Conservation (phyloP, 2,113 vertebrate species). For the Daubentonia madagascariensis region DNA sequence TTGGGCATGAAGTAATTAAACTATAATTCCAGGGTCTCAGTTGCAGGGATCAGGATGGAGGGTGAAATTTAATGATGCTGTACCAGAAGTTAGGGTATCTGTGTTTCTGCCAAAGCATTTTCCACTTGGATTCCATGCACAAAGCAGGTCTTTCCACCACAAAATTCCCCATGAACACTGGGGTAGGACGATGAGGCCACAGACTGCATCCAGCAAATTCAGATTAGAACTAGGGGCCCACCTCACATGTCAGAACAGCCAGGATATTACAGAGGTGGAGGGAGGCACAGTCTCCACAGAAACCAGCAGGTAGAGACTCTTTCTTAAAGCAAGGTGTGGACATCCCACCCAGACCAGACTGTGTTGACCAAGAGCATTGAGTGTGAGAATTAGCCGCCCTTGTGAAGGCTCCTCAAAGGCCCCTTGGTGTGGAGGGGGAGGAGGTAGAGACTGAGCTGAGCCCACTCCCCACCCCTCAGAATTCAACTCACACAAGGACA, state of each 20-base stretch:
- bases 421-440: neutral
- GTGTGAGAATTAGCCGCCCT: neutral
- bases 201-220: no score
- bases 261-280: rapidly evolving
- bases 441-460: neutral
- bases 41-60: neutral
- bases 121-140: neutral
- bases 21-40: neutral
- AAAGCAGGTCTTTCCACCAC: neutral
- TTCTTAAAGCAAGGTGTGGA: neutral
- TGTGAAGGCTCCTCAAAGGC: neutral
- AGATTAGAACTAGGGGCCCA: neutral
- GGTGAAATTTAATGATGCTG: neutral
- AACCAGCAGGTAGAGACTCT: neutral
- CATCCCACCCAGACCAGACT: no score
- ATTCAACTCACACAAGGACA: neutral
- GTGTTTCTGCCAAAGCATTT: neutral
- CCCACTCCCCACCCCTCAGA: rapidly evolving
- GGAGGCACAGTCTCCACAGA: rapidly evolving
- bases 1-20: neutral
- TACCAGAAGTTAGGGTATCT: neutral
- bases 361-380: neutral
- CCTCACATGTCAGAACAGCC: neutral
- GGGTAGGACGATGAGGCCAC: neutral
- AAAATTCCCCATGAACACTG: neutral